phyloP scores from a whole-genome alignment of 37 sponge, comb jelly and placozoan genomes.

The Dysidea cf. avara region DNA sequence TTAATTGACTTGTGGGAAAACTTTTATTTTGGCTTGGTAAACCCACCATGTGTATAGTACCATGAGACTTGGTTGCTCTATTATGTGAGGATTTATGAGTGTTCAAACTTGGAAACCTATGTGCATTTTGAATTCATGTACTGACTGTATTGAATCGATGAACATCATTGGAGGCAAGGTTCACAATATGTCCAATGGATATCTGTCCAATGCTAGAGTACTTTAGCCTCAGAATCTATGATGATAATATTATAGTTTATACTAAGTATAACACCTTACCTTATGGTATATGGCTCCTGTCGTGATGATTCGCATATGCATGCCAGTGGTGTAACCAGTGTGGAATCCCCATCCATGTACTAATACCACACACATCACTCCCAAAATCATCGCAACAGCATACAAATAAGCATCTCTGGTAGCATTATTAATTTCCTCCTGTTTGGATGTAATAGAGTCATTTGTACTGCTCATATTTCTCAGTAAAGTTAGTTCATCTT shows the following conservation, averaged over 20 bases:
- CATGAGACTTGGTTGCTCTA: too few species aligned
- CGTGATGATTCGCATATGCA: constrained; percentile 38
- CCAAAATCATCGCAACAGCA: constrained; percentile 35
- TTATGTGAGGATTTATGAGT: too few species aligned
- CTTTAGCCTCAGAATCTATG: constrained; percentile 48
- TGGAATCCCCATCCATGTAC: constrained; percentile 17
- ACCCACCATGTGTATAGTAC: too few species aligned
- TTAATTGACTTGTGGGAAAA: too few species aligned
- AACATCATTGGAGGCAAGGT: constrained; percentile 82
- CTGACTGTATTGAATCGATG: constrained; percentile 81
- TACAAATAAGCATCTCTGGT: constrained; percentile 59
- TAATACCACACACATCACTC: too few species aligned
- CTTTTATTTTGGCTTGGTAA: too few species aligned
- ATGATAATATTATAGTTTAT: background rate
- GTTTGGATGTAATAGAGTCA: too few species aligned
- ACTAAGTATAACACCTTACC: too few species aligned
- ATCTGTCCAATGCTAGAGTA: constrained; percentile 53
- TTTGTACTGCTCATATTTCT: too few species aligned
- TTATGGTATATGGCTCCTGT: constrained; percentile 74
- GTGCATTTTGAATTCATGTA: too few species aligned
- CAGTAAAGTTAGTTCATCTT: too few species aligned
- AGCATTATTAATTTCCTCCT: constrained; percentile 1
- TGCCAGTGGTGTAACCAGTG: constrained; percentile 55
- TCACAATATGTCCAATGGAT: constrained; percentile 75
- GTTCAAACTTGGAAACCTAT: too few species aligned